Conservation (phyloP, 2,888 invertebrate species). For the Cephalotes varians region DNA sequence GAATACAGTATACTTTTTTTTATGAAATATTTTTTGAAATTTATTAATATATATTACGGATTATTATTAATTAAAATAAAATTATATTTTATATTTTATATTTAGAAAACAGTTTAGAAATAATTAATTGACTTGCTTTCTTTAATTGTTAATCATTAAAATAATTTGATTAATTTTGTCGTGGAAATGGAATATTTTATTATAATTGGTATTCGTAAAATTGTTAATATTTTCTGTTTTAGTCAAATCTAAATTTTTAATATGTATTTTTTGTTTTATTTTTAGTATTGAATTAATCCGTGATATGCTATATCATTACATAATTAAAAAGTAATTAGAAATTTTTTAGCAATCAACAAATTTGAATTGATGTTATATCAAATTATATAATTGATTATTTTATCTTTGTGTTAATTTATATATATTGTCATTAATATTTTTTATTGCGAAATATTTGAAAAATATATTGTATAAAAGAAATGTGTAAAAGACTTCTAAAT, state of each 20-base stretch:
- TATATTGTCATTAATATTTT: background rate
- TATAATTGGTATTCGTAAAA: background rate
- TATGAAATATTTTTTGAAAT: background rate
- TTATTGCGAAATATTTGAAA: background rate
- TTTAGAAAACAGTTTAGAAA: background rate
- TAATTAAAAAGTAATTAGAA: background rate
- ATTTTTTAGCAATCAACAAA: conserved; percentile 10
- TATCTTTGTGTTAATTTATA: background rate
- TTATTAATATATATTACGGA: background rate
- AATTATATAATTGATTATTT: background rate
- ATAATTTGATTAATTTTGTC: background rate
- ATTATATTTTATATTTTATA: background rate
- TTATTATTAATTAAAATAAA: background rate
- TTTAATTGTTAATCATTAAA: background rate
- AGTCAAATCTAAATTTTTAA: background rate
- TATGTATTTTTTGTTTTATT: background rate
- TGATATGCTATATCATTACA: background rate
- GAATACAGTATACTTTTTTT: background rate
- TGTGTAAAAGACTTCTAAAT: background rate
- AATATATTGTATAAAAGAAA: background rate
- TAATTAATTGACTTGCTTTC: background rate
- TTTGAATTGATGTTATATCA: background rate
- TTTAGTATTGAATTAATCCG: background rate
- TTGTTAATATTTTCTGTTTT: background rate
- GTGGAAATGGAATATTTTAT: background rate